A percentile compares a stretch with the other conserved stretches of the same genome.
phyloP scores from a whole-genome alignment of 2,888 invertebrate species.

The Pristionchus japonicus region DNA sequence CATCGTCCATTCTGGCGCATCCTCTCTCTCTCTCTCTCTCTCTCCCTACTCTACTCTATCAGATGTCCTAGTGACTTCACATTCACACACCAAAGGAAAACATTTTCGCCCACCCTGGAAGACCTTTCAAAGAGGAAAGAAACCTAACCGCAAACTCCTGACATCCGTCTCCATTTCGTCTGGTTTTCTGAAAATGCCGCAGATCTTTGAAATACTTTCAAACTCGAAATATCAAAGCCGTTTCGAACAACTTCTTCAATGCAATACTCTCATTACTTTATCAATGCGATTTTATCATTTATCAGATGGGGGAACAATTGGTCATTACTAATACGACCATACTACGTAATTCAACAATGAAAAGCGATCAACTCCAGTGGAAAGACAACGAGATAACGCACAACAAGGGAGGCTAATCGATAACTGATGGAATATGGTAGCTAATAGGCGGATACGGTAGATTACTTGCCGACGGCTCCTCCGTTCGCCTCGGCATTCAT shows the following conservation, averaged over 20 bases:
- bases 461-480: conserved; percentile 50
- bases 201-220: no score
- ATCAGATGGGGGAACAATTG: not conserved
- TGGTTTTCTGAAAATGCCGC: not conserved
- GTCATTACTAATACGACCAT: not conserved
- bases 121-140: not conserved
- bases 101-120: no score
- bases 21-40: not conserved
- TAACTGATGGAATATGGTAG: not conserved
- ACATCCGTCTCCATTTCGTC: conserved; percentile 36
- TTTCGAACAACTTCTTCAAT: no score
- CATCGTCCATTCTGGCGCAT: not conserved
- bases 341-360: not conserved
- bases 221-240: no score
- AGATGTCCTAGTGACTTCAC: not conserved
- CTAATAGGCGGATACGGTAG: no score
- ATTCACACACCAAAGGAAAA: not conserved
- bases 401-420: conserved; percentile 14
- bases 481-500: conserved; percentile 72
- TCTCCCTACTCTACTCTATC: not conserved
- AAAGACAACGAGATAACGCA: conserved; percentile 10
- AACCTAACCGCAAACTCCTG: conserved; percentile 18
- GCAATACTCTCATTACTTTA: no score
- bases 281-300: not conserved
- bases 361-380: not conserved